These are phyloP conservation scores for Drymodes brunneopygia DNA, from an alignment of 2,113 vertebrate genomes.

Conservation along the genomic window DNA sequence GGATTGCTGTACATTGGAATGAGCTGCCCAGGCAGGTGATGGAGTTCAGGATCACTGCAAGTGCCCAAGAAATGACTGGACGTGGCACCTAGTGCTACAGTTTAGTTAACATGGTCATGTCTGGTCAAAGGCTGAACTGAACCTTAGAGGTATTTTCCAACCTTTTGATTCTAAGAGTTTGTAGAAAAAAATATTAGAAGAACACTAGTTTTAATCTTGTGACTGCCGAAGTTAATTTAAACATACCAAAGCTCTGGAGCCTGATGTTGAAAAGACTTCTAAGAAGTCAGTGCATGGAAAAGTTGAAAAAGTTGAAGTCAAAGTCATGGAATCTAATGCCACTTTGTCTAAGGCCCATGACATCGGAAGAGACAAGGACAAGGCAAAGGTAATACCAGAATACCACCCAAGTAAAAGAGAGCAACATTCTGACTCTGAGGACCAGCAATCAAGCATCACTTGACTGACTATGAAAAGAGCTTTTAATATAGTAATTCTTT, in stretches of 20 bases:
- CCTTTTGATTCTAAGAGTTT: background rate
- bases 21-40: background rate
- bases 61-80: background rate
- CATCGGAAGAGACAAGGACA: background rate
- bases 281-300: background rate
- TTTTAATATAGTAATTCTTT: background rate
- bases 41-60: accelerated
- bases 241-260: background rate
- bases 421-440: background rate
- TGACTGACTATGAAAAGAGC: background rate
- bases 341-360: background rate
- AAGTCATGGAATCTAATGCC: background rate
- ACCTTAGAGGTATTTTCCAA: background rate
- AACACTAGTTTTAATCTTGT: background rate
- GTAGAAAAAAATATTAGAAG: background rate
- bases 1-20: background rate
- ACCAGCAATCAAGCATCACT: background rate
- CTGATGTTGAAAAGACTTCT: background rate
- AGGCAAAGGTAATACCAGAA: background rate
- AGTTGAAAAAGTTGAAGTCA: background rate
- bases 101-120: background rate
- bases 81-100: background rate
- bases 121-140: background rate
- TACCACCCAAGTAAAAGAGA: background rate
- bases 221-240: background rate